Evolutionary conservation across 2,888 invertebrate genomes (phyloP), one percentile per base, ranked within the genome.

Genomic region (Cantharis rustica): DNA sequence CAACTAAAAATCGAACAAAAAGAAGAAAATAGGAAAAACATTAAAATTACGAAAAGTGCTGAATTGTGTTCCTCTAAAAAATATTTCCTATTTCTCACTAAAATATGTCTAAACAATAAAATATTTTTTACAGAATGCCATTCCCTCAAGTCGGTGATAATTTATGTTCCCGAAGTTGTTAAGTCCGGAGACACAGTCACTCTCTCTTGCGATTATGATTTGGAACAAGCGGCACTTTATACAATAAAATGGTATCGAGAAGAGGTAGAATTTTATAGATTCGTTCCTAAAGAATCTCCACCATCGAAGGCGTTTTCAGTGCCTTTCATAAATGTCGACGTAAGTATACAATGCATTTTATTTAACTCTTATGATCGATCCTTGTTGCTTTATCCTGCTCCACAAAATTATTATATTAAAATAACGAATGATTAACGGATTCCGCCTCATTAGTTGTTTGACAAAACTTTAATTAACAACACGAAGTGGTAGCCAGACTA

Each of bases 161-260:
- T 88, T 72, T 83, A 82, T 74, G 89, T 89, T 27, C 90, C 90
- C 61, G 87, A 87, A 80, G 88, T 89, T 27, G 89, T 89, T 62
- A 85, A 86, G 80, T 87, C 88, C 27, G 90, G 90, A 26, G 88
- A 89, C 79, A 86, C 88, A 68, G 89, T 90, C 47, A 88, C 88
- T 66, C 85, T 91, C 75, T 84, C 87, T 16, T 90, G 91, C 83
- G 87, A 89, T 79, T 90, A 90, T 85, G 90, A 90, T 84, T 84
- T 90, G 82, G 90, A 90, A 80, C 87, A 89, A 74, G 90, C 89
- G 71, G 87, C 88, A 13, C 86, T 89, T 27, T 91, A 91, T 84
- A 88, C 90, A 15, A 89, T 90, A 83, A 90, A 90, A 86, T 91
- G 90, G 90, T 91, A 91, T 85, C 87, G 89, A 84, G 89, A 90